Conservation (phyloP, 2,113 vertebrate species). For the Oryzias celebensis region DNA sequence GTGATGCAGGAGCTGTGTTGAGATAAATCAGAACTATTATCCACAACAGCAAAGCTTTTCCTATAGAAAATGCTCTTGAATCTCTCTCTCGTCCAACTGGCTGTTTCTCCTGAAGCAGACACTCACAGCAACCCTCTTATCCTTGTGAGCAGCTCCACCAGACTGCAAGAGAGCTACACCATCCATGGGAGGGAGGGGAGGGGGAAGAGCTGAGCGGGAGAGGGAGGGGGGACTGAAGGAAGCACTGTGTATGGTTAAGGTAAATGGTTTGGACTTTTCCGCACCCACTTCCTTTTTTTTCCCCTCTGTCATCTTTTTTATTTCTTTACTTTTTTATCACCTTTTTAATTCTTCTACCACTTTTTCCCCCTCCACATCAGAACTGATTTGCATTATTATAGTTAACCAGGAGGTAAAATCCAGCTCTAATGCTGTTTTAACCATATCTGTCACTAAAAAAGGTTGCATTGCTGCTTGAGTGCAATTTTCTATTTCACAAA, state of each 20-base stretch:
- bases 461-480: no score
- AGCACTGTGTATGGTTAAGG: conserved; percentile 23
- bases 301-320: conserved; percentile 6
- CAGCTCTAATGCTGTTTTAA: not conserved
- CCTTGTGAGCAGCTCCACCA: conserved; percentile 74
- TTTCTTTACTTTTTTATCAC: conserved; percentile 1
- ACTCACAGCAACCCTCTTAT: conserved; percentile 74
- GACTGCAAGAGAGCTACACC: conserved; percentile 67
- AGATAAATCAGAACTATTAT: conserved; percentile 48
- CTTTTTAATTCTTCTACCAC: not conserved
- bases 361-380: not conserved
- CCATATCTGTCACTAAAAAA: no score
- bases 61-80: not conserved
- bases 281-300: conserved; percentile 25
- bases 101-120: conserved; percentile 66
- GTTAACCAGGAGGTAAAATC: not conserved
- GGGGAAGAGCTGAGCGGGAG: conserved; percentile 67
- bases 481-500: no score
- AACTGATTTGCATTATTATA: not conserved
- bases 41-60: conserved; percentile 45
- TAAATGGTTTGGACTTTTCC: conserved; percentile 40
- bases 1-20: conserved; percentile 13
- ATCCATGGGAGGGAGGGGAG: conserved; percentile 65
- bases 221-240: conserved; percentile 56
- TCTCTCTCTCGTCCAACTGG: conserved; percentile 44